phyloP scores from a whole-genome alignment of 2,888 invertebrate genomes.

The Melolontha melolontha region DNA sequence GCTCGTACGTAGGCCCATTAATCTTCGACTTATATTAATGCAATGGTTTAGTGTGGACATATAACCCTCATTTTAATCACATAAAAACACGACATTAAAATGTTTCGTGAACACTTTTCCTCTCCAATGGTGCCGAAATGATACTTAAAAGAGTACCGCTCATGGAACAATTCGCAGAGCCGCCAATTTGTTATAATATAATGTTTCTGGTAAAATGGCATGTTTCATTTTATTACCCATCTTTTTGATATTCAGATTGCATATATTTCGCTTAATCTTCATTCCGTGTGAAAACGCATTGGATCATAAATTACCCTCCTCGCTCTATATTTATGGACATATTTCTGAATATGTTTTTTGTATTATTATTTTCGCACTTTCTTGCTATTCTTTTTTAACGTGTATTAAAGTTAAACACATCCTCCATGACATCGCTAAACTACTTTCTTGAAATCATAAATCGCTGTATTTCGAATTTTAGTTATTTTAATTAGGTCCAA shows the following conservation, averaged over 20 bases:
- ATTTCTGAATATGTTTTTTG: slow-evolving; percentile 6
- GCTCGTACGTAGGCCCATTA: slow-evolving; percentile 55
- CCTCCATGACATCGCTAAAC: too few relatives aligned
- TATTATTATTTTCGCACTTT: slow-evolving; percentile 2
- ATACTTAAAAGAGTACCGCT: slow-evolving; percentile 1
- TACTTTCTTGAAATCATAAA: too few relatives aligned
- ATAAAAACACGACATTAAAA: slow-evolving; percentile 29
- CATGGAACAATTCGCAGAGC: slow-evolving; percentile 11
- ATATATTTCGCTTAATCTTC: slow-evolving; percentile 27
- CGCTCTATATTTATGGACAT: neutral
- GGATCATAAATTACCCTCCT: neutral
- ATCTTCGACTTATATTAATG: slow-evolving; percentile 49
- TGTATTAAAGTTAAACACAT: too few relatives aligned
- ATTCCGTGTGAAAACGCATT: slow-evolving; percentile 4
- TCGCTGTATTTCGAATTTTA: too few relatives aligned
- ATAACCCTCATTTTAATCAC: slow-evolving; percentile 31
- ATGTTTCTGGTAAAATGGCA: slow-evolving; percentile 14
- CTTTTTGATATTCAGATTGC: slow-evolving; percentile 24
- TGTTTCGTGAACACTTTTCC: slow-evolving; percentile 17
- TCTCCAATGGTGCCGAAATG: slow-evolving; percentile 20
- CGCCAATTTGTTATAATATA: slow-evolving; percentile 29
- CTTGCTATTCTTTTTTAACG: neutral
- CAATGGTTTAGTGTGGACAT: slow-evolving; percentile 26
- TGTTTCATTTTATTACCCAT: slow-evolving; percentile 29
- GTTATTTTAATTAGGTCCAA: too few relatives aligned